Evolutionary conservation across 1,140 invertebrate genomes (phyloP).

Genomic region (Cotesia typhae): DNA sequence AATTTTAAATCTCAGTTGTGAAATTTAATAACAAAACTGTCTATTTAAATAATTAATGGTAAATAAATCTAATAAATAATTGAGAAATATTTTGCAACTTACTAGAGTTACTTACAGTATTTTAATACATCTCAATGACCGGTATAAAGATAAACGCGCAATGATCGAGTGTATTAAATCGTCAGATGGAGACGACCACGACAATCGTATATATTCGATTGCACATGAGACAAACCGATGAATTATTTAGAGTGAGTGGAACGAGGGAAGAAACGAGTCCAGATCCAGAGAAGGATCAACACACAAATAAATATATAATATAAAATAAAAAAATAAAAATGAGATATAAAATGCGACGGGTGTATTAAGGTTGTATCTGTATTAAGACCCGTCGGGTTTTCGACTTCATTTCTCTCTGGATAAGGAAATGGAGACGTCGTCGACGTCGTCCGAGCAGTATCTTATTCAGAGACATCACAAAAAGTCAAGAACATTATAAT

Average conservation of each 20-base stretch:
- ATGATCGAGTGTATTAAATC: constrained; percentile 19
- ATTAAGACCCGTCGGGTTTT: constrained; percentile 27
- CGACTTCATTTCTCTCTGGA: constrained; percentile 30
- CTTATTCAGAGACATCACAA: neutral
- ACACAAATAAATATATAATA: no score
- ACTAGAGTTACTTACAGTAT: no score
- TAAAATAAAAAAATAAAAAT: constrained; percentile 9
- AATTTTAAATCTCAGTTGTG: neutral
- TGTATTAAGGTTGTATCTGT: constrained; percentile 25
- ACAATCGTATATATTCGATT: constrained; percentile 18
- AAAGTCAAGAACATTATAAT: constrained; percentile 27
- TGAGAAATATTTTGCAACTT: no score
- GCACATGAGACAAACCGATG: constrained; percentile 14
- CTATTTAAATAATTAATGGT: no score
- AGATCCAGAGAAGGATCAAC: no score
- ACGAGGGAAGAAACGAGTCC: neutral
- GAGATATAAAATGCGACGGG: constrained; percentile 41
- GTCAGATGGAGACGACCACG: constrained; percentile 5
- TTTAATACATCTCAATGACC: constrained; percentile 14
- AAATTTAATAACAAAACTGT: no score
- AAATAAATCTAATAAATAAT: no score
- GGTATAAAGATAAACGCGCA: neutral
- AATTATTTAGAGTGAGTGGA: constrained; percentile 24
- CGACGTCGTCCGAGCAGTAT: neutral
- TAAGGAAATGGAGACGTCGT: constrained; percentile 29